Base-by-base conservation (phyloP, 2,797 vertebrate genomes). In the Pitangus sulphuratus region DNA sequence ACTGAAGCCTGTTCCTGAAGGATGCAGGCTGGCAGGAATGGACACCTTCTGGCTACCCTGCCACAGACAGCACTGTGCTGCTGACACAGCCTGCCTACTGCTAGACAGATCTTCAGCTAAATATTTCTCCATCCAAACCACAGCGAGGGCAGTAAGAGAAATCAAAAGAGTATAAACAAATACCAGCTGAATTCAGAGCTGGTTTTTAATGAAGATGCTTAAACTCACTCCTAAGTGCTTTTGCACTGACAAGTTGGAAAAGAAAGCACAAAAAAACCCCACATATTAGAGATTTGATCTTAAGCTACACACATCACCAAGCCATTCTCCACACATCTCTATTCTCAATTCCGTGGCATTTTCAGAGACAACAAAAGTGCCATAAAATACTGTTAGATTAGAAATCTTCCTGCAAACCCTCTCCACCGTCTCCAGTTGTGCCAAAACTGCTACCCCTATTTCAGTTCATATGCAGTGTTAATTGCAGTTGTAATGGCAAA, bases 401-500 rank as follows among this genome's bases (percentile, higher is more conserved):
- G 87, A 57, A 58, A 58, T 14, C 15, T 37, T 56, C 22, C 26
- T 80, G 28, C 30, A 90, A 83, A 71, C 20, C 15, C 51, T 47
- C 6, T 33, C 9, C 13, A 4, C 6, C 16, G 15, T 8, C 16
- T 25, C 42, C 19, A 47, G 47, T 87, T 70, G 30, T 58, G 65
- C 54, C 5, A 0, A 87, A 94, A 66, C 28, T 47, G 35, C 87
- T 89, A 47, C 66, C 39, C 31, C 72, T 30, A 10, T 68, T 80
- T 87, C 70, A 84, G 81, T 94, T 94, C 85, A 94, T 90, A 51
- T 6, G 15, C 51, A 70, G 60, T 35, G 86, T 94, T 97, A 94
- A 95, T 92, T 93, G 93, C 56, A 39, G 51, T 64, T 95, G 78
- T 79, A 90, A 56, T 62, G 74, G 81, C 85, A 92, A 80, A 95